Evolutionary conservation across 2,113 vertebrate species (phyloP).

Genomic region (Tychaedon coryphoeus): DNA sequence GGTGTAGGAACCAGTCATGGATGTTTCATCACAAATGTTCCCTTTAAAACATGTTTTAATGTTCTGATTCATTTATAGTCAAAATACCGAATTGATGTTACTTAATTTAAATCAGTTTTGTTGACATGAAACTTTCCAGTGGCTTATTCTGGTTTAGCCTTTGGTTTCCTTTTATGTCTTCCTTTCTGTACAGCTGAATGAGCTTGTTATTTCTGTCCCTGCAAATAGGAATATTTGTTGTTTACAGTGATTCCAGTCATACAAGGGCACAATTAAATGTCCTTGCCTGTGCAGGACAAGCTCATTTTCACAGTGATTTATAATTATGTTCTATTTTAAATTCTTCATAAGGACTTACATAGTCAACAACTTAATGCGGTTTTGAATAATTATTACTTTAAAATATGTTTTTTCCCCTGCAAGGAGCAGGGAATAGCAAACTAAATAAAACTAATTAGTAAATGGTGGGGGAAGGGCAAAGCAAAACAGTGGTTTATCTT

Average conservation of each 20-base stretch:
- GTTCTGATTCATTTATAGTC: conserved; percentile 40
- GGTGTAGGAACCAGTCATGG: background rate
- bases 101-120: conserved; percentile 48
- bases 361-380: background rate
- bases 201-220: conserved; percentile 43
- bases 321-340: conserved; percentile 30
- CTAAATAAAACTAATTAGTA: background rate
- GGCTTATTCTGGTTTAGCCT: conserved; percentile 51
- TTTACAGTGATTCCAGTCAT: conserved; percentile 47
- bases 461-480: background rate
- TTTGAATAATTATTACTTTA: background rate
- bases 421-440: background rate
- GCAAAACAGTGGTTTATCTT: conserved; percentile 55
- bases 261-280: conserved; percentile 37
- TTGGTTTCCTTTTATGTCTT: conserved; percentile 65
- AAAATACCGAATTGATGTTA: conserved; percentile 44
- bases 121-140: conserved; percentile 59
- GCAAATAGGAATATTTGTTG: conserved; percentile 57
- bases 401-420: background rate
- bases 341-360: background rate
- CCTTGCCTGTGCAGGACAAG: conserved; percentile 12
- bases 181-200: conserved; percentile 40
- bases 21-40: conserved; percentile 4
- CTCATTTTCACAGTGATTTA: conserved; percentile 33
- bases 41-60: conserved; percentile 27